A percentile compares a stretch with the other conserved stretches of the same genome.
These are phyloP conservation scores for Danionella cerebrum DNA, from an alignment of 2,113 vertebrate genomes.

Conservation along the genomic window DNA sequence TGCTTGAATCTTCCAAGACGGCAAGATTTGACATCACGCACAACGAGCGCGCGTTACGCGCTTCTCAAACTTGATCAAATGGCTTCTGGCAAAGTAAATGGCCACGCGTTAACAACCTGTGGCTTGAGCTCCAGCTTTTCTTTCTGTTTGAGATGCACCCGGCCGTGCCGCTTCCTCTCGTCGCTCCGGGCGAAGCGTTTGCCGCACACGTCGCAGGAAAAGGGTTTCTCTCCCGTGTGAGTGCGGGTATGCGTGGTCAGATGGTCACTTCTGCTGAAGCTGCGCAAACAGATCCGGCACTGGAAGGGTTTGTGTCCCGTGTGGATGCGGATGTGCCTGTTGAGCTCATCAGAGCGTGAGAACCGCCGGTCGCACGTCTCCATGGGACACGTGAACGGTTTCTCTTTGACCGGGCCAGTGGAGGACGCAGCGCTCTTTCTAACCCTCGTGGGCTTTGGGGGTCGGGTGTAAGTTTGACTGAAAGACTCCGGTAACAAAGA, in stretches of 20 bases:
- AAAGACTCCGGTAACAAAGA: constrained; percentile 59
- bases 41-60: constrained; percentile 16
- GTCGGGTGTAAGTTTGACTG: constrained; percentile 66
- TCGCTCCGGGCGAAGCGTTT: constrained; percentile 89
- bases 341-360: constrained; percentile 92
- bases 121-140: constrained; percentile 90
- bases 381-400: constrained; percentile 91
- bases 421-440: constrained; percentile 77
- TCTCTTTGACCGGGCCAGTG: constrained; percentile 86
- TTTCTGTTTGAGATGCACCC: constrained; percentile 93
- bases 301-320: constrained; percentile 97
- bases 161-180: constrained; percentile 90
- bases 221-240: constrained; percentile 95
- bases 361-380: constrained; percentile 91
- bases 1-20: constrained; percentile 66
- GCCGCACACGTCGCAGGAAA: constrained; percentile 92
- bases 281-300: constrained; percentile 94
- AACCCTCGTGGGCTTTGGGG: constrained; percentile 66
- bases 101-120: constrained; percentile 62
- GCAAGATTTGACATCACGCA: constrained; percentile 54
- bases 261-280: constrained; percentile 96
- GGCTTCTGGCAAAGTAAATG: constrained; percentile 66
- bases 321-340: constrained; percentile 93
- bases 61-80: constrained; percentile 50
- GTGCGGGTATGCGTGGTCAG: constrained; percentile 96